Conservation (phyloP, 2,113 vertebrate species). For the Pterocles burchelli region DNA sequence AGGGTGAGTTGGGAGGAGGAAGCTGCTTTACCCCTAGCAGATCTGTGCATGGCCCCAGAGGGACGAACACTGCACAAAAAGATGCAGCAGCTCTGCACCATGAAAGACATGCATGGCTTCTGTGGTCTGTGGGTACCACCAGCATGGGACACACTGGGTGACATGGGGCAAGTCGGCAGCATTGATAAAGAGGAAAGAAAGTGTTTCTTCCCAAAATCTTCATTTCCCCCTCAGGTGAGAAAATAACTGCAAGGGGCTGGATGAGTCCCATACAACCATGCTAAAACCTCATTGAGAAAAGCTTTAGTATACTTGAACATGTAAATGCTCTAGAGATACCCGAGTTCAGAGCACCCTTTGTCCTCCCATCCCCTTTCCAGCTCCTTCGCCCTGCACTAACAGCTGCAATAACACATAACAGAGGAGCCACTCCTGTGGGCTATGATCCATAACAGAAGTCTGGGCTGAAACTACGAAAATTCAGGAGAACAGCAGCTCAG, state of each 20-base stretch:
- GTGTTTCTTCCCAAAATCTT: not conserved
- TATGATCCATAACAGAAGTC: not conserved
- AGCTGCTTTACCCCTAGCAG: not conserved
- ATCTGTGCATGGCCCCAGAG: not conserved
- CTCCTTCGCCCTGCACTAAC: not conserved
- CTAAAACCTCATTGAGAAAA: not conserved
- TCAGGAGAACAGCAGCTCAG: not conserved
- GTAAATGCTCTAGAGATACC: not conserved
- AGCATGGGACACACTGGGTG: not conserved
- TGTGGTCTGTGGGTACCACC: not conserved
- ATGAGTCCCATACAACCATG: fast-evolving
- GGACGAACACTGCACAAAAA: not conserved
- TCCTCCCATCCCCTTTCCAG: not conserved
- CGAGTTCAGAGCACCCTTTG: not conserved
- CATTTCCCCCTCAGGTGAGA: not conserved
- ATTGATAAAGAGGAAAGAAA: not conserved
- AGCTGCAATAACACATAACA: not conserved
- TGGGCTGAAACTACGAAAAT: not conserved
- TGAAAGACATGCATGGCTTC: not conserved
- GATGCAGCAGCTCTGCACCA: fast-evolving
- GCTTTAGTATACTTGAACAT: not conserved
- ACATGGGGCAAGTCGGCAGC: not conserved
- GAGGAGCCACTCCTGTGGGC: not conserved
- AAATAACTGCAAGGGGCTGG: not conserved
- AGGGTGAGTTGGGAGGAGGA: not conserved